Percentiles rank a stretch among this genome's conserved stretches.
These are phyloP conservation scores for Biston betularia DNA, from an alignment of 2,888 invertebrate genomes.

Conservation along the genomic window DNA sequence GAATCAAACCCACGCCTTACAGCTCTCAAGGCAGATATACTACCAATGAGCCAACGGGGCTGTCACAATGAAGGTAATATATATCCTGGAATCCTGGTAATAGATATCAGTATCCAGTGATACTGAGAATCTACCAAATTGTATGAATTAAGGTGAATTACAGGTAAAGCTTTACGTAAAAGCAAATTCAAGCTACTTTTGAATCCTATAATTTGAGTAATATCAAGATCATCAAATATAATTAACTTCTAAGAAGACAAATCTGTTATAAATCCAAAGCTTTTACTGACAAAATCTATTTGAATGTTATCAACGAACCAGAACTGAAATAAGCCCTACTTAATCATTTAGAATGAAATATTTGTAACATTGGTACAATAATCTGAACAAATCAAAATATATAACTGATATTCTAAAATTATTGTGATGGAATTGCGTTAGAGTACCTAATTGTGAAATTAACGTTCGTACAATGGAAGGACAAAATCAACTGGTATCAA, in stretches of 20 bases:
- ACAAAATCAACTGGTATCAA: no score
- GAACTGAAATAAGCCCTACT: constrained; percentile 24
- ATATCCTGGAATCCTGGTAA: no score
- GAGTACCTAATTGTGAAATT: constrained; percentile 68
- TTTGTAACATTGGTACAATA: constrained; percentile 43
- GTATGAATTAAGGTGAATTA: no score
- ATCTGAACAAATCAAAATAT: constrained; percentile 74
- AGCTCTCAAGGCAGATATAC: no score
- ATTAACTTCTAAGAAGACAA: background rate
- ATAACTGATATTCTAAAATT: constrained; percentile 85
- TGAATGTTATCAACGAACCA: constrained; percentile 61
- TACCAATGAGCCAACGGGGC: no score
- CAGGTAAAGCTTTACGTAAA: no score
- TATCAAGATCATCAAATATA: background rate
- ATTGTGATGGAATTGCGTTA: constrained; percentile 86
- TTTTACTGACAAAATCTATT: constrained; percentile 83
- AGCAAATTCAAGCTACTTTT: no score
- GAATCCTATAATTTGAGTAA: constrained; percentile 9
- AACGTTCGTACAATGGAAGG: constrained; percentile 58
- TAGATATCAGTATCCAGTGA: no score
- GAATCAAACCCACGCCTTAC: no score
- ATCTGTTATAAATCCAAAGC: constrained; percentile 75
- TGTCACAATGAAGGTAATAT: no score
- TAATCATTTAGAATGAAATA: constrained; percentile 36
- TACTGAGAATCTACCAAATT: no score